Conservation (phyloP, 64 coral and sea anemone species). For the Pachyseris speciosa region DNA sequence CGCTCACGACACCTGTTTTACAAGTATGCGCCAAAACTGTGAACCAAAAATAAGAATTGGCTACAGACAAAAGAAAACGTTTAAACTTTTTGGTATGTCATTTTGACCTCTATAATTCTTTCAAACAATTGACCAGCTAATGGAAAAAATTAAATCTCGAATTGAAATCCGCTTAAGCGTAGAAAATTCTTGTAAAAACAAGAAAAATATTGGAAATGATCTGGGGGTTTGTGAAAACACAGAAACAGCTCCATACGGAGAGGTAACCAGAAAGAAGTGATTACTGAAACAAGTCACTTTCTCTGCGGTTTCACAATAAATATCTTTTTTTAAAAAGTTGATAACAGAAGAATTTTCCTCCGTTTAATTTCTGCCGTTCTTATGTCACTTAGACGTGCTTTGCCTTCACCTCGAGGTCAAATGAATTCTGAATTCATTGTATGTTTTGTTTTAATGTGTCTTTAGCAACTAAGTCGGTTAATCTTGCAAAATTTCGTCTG, state of each 20-base stretch:
- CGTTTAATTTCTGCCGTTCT: not conserved
- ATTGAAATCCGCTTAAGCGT: constrained; percentile 32
- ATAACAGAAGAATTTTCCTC: not conserved
- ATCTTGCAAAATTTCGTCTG: constrained; percentile 31
- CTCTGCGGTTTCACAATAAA: not conserved
- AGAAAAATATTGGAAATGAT: constrained; percentile 14
- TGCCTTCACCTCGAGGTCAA: not conserved
- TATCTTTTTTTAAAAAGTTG: too few species aligned
- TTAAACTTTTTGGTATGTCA: constrained; percentile 8
- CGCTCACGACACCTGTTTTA: constrained; percentile 12
- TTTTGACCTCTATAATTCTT: constrained; percentile 23
- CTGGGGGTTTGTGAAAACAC: constrained; percentile 46
- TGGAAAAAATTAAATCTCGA: constrained; percentile 27
- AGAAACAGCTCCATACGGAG: not conserved
- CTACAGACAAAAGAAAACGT: constrained; percentile 1
- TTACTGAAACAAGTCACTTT: not conserved
- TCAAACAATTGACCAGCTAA: constrained; percentile 38
- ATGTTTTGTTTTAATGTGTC: constrained; percentile 34
- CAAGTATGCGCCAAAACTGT: constrained; percentile 7
- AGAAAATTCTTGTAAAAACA: constrained; percentile 47
- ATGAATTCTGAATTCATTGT: not conserved
- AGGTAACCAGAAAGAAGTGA: not conserved
- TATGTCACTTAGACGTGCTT: not conserved
- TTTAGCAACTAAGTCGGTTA: constrained; percentile 11
- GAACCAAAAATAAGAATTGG: constrained; percentile 29